A percentile compares a stretch with the other conserved stretches of the same genome.
Conservation (phyloP, 2,113 vertebrate species). For the Damaliscus lunatus region DNA sequence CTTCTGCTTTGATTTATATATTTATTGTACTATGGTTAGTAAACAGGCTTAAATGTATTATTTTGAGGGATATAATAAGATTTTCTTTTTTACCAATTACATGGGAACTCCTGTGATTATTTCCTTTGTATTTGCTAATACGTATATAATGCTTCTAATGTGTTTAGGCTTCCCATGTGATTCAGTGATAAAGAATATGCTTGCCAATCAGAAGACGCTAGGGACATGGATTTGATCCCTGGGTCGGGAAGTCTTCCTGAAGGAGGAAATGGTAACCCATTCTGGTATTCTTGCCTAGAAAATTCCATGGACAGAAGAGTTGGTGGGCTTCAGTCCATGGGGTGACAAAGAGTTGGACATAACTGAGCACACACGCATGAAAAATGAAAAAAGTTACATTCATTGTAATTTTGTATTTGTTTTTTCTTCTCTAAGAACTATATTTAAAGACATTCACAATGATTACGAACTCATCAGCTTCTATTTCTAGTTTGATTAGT, state of each 20-base stretch:
- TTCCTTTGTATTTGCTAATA: neutral
- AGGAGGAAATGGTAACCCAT: neutral
- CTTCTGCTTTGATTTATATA: neutral
- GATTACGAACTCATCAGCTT: neutral
- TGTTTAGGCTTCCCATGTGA: neutral
- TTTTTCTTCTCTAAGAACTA: neutral
- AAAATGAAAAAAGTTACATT: neutral
- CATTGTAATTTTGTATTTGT: neutral
- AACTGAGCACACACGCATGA: fast-evolving
- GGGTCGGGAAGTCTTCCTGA: neutral
- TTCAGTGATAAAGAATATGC: neutral
- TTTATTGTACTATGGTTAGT: neutral
- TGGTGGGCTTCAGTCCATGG: neutral
- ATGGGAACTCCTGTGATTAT: neutral
- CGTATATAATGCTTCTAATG: neutral
- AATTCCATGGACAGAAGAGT: neutral
- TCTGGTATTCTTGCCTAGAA: neutral
- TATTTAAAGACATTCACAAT: neutral
- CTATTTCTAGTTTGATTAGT: neutral
- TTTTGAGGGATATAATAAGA: neutral
- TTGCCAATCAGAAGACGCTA: neutral
- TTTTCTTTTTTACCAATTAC: neutral
- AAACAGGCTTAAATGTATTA: neutral
- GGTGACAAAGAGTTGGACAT: neutral
- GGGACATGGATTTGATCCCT: neutral